A percentile compares a stretch with the other conserved stretches of the same genome.
Evolutionary conservation across 2,888 invertebrate species (phyloP).

Genomic region (Aproaerema taeniolella): DNA sequence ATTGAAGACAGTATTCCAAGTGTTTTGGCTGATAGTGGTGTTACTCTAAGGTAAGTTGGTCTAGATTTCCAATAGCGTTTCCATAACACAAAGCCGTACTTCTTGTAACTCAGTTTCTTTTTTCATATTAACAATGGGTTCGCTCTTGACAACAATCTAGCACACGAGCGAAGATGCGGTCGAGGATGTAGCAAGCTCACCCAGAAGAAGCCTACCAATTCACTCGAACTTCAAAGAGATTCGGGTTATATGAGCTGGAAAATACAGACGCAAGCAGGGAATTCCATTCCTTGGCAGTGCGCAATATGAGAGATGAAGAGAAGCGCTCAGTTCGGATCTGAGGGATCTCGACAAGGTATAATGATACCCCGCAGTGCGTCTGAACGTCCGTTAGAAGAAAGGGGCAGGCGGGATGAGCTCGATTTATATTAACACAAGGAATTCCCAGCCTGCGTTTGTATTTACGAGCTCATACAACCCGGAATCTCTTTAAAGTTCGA

Average conservation of each 20-base stretch:
- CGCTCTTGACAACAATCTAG: not conserved
- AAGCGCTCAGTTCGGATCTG: no score
- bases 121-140: not conserved
- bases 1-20: constrained; percentile 80
- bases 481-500: not conserved
- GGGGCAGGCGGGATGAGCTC: no score
- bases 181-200: not conserved
- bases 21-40: constrained; percentile 78
- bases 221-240: not conserved
- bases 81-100: not conserved
- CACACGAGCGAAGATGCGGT: not conserved
- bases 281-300: no score
- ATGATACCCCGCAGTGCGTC: no score
- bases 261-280: no score
- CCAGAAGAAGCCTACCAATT: not conserved
- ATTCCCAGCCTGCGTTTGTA: no score
- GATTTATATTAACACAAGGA: no score
- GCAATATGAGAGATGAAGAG: no score
- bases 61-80: not conserved
- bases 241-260: no score
- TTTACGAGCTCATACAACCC: no score
- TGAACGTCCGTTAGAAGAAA: no score
- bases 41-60: constrained; percentile 66
- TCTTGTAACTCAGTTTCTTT: not conserved
- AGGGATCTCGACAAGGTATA: no score